Evolutionary conservation across 2,888 invertebrate genomes (phyloP).

Genomic region (Linnaemya tessellans): DNA sequence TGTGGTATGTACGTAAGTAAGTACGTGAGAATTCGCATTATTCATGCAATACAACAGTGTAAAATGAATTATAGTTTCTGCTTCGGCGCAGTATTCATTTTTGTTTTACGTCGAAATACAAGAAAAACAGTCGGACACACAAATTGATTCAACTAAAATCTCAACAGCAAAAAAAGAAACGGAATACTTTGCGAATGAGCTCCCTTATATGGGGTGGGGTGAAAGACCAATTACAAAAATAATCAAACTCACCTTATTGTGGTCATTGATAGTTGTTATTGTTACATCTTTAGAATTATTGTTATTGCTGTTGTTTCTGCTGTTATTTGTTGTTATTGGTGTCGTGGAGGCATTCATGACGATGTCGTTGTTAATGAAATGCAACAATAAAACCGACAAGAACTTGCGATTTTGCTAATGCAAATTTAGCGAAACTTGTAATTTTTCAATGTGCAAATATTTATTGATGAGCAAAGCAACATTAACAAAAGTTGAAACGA

Average conservation of each 20-base stretch:
- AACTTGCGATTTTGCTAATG: slow-evolving; percentile 28
- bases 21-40: neutral
- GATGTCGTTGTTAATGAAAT: slow-evolving; percentile 13
- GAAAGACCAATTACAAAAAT: neutral
- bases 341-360: slow-evolving; percentile 57
- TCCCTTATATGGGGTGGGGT: neutral
- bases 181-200: neutral
- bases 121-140: slow-evolving; percentile 10
- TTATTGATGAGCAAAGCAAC: slow-evolving; percentile 32
- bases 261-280: slow-evolving; percentile 65
- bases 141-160: neutral
- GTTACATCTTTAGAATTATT: slow-evolving; percentile 63
- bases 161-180: neutral
- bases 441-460: slow-evolving; percentile 7
- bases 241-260: slow-evolving; percentile 62
- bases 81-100: slow-evolving; percentile 57
- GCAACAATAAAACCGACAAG: slow-evolving; percentile 7
- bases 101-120: slow-evolving; percentile 14
- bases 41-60: slow-evolving; percentile 23
- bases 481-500: neutral
- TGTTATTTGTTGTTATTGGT: slow-evolving; percentile 50
- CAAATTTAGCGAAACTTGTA: slow-evolving; percentile 39
- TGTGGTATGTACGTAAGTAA: neutral
- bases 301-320: slow-evolving; percentile 36
- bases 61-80: slow-evolving; percentile 60